Evolutionary conservation across 2,797 vertebrate genomes (phyloP), one percentile per base, ranked within the genome.

Genomic region (Dendrocincla tyrannina): DNA sequence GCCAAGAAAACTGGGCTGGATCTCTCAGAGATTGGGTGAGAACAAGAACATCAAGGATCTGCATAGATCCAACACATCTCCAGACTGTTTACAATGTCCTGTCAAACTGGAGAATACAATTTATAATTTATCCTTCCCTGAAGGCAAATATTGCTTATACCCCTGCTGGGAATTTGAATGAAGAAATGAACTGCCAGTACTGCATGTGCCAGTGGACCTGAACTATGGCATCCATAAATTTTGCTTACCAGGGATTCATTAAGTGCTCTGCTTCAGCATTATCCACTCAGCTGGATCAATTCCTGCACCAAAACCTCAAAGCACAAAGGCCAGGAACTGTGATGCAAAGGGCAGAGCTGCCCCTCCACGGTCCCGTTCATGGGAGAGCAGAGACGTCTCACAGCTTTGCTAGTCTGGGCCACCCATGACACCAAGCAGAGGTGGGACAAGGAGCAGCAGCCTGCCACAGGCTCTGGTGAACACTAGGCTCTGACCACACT

Each of bases 1-100:
- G 95, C 88, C 95, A 94, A 91, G 74, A 91, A 95, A 91, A 88
- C 47, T 77, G 85, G 85, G 91, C 59, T 93, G 85, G 76, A 88
- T 76, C 85, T 73, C 62, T 79, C 16, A 9, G 63, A 92, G 77
- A 90, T 3, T 70, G 85, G 83, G 89, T 0, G 11, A 91, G 87
- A 93, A 91, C 19, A 32, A 95, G 89, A 96, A 93, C 77, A 90
- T 63, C 92, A 86, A 81, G 22, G 85, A 93, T 69, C 76, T 93
- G 76, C 33, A 55, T 3, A 30, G 66, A 94, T 81, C 50, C 66
- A 89, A 69, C 33, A 66, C 39, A 96, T 69, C 76, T 81, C 76
- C 55, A 69, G 55, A 52, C 56, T 37, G 67, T 67, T 92, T 76
- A 87, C 79, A 86, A 53, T 3, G 5, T 33, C 47, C 80, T 69